Evolutionary conservation across 2,797 vertebrate genomes (phyloP), one percentile per base, ranked within the genome.

Genomic region (Enteromius paludinosus): DNA sequence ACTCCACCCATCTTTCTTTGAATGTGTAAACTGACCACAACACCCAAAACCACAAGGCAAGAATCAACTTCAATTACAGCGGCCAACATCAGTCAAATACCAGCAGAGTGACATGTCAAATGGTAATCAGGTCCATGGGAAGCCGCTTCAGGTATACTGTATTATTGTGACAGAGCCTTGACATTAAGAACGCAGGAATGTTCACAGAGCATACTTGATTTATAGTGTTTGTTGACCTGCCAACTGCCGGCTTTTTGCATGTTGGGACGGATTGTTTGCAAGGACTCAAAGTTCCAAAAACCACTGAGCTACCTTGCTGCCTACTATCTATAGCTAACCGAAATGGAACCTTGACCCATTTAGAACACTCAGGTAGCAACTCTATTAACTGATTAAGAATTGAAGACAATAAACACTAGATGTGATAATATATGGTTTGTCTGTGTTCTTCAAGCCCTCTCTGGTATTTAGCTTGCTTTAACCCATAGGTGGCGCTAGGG

Each of bases 131-230:
- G 38, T 73, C 11, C 18, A 70, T 79, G 35, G 23, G 49, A 71
- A 76, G 62, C 20, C 6, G 66, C 78, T 61, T 56, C 38, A 70
- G 78, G 52, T 79, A 15, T 3, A 59, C 33, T 30, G n/a, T 38
- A 59, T 68, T 47, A 76, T 82, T 83, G 30, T 75, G 61, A 59
- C 6, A 79, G 18, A n/a, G 72, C 56, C 18, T 61, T 70, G 62
- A 83, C 79, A 81, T 81, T 62, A 73, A 41, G 59, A 61, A 79
- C 20, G 2, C 30, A 85, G 72, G 78, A 71, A 85, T 69, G 62
- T 81, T 61, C 74, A 52, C 45, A 28, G 61, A 65, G 49, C 20
- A 1, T 64, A 38, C 15, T 64, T 73, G 69, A 81, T 73, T 73
- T 73, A 81, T 56, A n/a, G 3, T 81, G 56, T 64, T 64, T 81